A percentile compares a stretch with the other conserved stretches of the same genome.
phyloP scores from a whole-genome alignment of 92 coral and sea anemone genomes.

The Porites rus region DNA sequence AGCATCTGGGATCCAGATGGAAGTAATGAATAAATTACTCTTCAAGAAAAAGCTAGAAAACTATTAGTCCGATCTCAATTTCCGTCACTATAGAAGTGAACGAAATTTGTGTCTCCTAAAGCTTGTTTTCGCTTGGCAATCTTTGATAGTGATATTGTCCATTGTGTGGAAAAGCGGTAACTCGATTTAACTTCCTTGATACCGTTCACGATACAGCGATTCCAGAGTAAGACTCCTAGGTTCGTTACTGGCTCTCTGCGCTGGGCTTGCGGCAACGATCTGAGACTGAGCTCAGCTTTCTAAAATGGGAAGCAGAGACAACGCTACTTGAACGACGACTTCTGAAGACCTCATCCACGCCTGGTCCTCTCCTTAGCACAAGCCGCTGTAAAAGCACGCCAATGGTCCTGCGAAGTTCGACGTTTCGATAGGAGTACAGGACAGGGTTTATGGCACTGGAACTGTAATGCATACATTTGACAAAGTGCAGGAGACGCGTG shows the following conservation, averaged over 20 bases:
- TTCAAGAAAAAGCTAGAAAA: too few relatives aligned
- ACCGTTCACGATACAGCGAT: background rate
- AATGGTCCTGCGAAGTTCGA: slow-evolving; percentile 71
- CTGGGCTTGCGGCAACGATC: slow-evolving; percentile 18
- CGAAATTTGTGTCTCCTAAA: too few relatives aligned
- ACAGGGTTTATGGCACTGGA: slow-evolving; percentile 89
- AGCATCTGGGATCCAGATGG: too few relatives aligned
- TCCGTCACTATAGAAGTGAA: too few relatives aligned
- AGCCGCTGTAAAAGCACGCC: slow-evolving; percentile 49
- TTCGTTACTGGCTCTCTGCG: slow-evolving; percentile 23
- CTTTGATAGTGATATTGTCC: too few relatives aligned
- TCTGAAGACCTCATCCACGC: slow-evolving; percentile 46
- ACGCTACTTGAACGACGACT: slow-evolving; percentile 37
- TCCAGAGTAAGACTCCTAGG: background rate
- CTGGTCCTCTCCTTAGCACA: slow-evolving; percentile 51
- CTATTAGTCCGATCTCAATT: too few relatives aligned
- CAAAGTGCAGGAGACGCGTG: slow-evolving; percentile 76
- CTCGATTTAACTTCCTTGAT: background rate
- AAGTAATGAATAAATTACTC: too few relatives aligned
- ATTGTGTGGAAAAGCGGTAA: too few relatives aligned
- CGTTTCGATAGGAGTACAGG: slow-evolving; percentile 89
- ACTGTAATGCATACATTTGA: slow-evolving; percentile 96
- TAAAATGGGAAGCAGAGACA: slow-evolving; percentile 17
- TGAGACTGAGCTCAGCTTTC: slow-evolving; percentile 22
- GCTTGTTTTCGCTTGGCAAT: too few relatives aligned